phyloP scores from a whole-genome alignment of 1,140 invertebrate genomes.

The Monochamus saltuarius region DNA sequence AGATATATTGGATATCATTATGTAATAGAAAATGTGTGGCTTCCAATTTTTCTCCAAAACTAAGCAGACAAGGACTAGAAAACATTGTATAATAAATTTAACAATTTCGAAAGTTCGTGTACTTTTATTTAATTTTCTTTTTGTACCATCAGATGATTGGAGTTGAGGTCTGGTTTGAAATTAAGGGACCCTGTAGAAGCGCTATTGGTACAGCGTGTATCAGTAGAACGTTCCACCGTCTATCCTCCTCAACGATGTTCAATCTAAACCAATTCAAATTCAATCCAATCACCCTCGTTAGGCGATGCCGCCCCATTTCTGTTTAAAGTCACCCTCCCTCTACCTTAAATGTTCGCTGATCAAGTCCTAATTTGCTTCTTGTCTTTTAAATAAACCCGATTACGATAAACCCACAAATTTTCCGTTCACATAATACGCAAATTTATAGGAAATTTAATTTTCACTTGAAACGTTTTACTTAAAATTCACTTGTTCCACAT shows the following conservation, averaged over 20 bases:
- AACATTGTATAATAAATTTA: too few species aligned
- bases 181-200: too few species aligned
- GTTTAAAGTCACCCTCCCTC: slow-evolving; percentile 44
- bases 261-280: slow-evolving; percentile 51
- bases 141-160: too few species aligned
- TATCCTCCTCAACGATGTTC: slow-evolving; percentile 47
- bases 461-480: slow-evolving; percentile 15
- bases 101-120: too few species aligned
- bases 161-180: too few species aligned
- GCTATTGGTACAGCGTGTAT: too few species aligned
- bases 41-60: too few species aligned
- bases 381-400: slow-evolving; percentile 48
- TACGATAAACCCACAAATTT: slow-evolving; percentile 32
- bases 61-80: too few species aligned
- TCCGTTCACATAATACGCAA: too few species aligned
- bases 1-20: too few species aligned
- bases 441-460: not conserved
- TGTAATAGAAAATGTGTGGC: too few species aligned
- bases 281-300: slow-evolving; percentile 49
- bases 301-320: slow-evolving; percentile 41
- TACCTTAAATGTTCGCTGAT: slow-evolving; percentile 49
- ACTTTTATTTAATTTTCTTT: too few species aligned
- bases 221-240: slow-evolving; percentile 2
- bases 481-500: slow-evolving; percentile 31
- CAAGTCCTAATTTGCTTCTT: slow-evolving; percentile 50